phyloP scores from a whole-genome alignment of 2,888 invertebrate species.

The Thymelicus sylvestris region DNA sequence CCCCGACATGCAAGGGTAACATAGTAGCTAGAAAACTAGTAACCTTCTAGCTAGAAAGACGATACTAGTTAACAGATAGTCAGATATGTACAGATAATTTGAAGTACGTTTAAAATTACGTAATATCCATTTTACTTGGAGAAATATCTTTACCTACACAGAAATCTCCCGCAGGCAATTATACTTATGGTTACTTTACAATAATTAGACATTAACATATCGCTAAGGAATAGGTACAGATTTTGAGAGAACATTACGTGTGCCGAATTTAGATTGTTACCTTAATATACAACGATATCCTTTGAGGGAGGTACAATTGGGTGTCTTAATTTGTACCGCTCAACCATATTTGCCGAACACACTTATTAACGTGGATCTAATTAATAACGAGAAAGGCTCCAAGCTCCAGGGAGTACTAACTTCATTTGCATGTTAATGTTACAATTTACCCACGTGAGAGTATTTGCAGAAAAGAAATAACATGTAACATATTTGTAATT shows the following conservation, averaged over 20 bases:
- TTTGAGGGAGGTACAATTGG: not conserved
- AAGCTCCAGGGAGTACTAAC: not conserved
- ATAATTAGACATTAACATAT: slow-evolving; percentile 21
- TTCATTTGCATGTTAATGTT: not conserved
- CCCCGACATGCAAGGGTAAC: too few species aligned
- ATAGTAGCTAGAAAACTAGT: too few species aligned
- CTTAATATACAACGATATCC: slow-evolving; percentile 6
- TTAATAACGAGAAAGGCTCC: not conserved
- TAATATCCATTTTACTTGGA: too few species aligned
- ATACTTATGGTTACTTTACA: not conserved
- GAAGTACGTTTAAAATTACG: too few species aligned
- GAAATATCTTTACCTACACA: not conserved
- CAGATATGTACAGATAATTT: too few species aligned
- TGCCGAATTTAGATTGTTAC: slow-evolving; percentile 7
- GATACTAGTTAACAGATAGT: too few species aligned
- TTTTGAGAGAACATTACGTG: slow-evolving; percentile 20
- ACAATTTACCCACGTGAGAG: not conserved
- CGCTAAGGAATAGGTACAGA: not conserved
- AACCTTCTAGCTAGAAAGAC: too few species aligned
- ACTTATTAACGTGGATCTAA: slow-evolving; percentile 1
- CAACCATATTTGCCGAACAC: slow-evolving; percentile 1
- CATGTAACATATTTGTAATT: too few species aligned
- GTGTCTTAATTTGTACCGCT: not conserved
- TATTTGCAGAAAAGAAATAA: not conserved
- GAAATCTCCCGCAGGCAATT: not conserved